Base-by-base conservation (phyloP, 92 coral and sea anemone species). In the Pocillopora meandrina region DNA sequence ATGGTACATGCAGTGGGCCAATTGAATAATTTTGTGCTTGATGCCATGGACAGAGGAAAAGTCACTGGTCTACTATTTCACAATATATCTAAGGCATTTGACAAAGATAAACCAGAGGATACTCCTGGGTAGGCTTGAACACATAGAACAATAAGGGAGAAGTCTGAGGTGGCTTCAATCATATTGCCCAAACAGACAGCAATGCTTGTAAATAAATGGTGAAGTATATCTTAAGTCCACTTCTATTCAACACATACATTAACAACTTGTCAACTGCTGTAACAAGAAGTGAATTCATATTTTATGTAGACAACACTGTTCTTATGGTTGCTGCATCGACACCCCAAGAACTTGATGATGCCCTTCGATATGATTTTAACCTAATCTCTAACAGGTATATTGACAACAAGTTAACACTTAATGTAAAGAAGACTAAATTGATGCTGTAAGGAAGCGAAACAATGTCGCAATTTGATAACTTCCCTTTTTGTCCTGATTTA, bases 41-140 rank as follows among this genome's bases (percentile, higher is more conserved):
- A 72, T 13, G 56, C 77, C 56, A 88, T 88, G 76, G 88, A 83
- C 33, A 31, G 35, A 60, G 82, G 82, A 0, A 88, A 78, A 83
- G 72, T 77, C 61, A 49, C 84, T 83, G 92, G 92, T 23, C 56
- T 84, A 23, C 58, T 85, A 20, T 89, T 89, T 68, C 73, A 72
- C 42, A 78, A 89, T 80, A 79, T 84, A 9, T 83, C 88, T 15
- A 84, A 84, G 69, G 91, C 89, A 31, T 89, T 86, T 69, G 90
- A 89, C 74, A n/a, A 80, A 84, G 5, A 34, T 89, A 10, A 89
- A 84, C 61, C 84, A 88, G 60, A 88, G 75, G 34, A 49, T 88
- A 35, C 73, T 88, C 31, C 83, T 85, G 19, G 69, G 84, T 2
- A 85, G 76, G 23, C 77, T 76, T 1, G 82, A 87, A 11, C 81